Conservation (phyloP, 2,113 vertebrate species). For the Channa argus region DNA sequence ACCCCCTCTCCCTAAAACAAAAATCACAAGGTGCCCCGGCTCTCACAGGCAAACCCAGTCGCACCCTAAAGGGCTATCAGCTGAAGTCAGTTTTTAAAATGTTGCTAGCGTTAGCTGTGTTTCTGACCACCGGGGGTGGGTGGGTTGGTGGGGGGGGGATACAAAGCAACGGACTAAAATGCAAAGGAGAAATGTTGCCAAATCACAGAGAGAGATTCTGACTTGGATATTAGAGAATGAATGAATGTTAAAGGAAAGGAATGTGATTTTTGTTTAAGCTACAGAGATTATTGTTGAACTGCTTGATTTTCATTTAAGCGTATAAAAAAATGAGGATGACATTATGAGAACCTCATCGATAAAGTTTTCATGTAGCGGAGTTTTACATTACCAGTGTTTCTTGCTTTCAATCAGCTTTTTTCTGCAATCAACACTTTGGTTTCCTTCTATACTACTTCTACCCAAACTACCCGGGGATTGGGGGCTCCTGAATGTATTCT, state of each 20-base stretch:
- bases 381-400: conserved; percentile 28
- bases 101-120: conserved; percentile 33
- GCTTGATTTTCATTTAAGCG: not conserved
- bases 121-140: conserved; percentile 47
- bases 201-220: conserved; percentile 61
- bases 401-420: conserved; percentile 44
- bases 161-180: too few species aligned
- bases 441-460: conserved; percentile 37
- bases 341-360: too few species aligned
- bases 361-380: conserved; percentile 36
- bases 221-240: not conserved
- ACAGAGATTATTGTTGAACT: conserved; percentile 28
- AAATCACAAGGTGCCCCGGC: conserved; percentile 74
- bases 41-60: conserved; percentile 75
- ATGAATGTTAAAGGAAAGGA: conserved; percentile 51
- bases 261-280: conserved; percentile 32
- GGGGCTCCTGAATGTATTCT: conserved; percentile 78
- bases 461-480: conserved; percentile 44
- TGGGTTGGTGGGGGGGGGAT: not conserved
- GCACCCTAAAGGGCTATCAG: conserved; percentile 82
- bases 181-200: not conserved
- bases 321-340: not conserved
- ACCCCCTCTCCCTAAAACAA: conserved; percentile 23
- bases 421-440: conserved; percentile 39
- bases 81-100: conserved; percentile 71